Evolutionary conservation across 2,797 vertebrate species (phyloP), one percentile per base, ranked within the genome.

Genomic region (Trematomus bernacchii): DNA sequence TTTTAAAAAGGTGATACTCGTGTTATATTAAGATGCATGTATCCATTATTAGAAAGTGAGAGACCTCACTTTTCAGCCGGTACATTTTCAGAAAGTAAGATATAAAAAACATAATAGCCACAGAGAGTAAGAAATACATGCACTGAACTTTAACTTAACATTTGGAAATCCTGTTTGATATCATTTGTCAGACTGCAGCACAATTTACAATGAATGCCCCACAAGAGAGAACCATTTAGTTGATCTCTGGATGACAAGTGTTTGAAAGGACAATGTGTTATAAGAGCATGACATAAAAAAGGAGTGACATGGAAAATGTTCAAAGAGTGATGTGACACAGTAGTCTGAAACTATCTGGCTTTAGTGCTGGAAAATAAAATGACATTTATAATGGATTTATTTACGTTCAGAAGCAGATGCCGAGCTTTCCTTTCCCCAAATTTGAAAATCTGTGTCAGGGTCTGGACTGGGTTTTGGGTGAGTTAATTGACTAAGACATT

Each of bases 181-280:
- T 46, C 9, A 79, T 82, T 85, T 71, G 71, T 84, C 71, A 73
- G 58, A 57, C 57, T 46, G 80, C 54, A n/a, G 52, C 58, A 67
- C 66, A 67, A 60, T 79, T 83, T 53, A 78, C 19, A 75, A 55
- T 23, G 4, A 77, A 61, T 84, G 76, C 71, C 76, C 42, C 30
- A 23, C 40, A 10, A 14, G 59, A 84, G 59, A 15, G 72, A 87
- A 85, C 57, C 54, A 79, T 83, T 72, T 50, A 64, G 75, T 70
- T 87, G 70, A 88, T 69, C 81, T 68, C 75, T 70, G 76, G 74
- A 82, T 76, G 72, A 80, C 72, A 76, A 44, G 61, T 66, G 52
- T 80, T 69, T 84, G 74, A 86, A 85, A 71, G 67, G 53, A 57
- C 72, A 51, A 71, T 79, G 84, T 76, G 59, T 71, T 71, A 52